Base-by-base conservation (phyloP, 1,140 invertebrate species). In the Drosophila bocki region DNA sequence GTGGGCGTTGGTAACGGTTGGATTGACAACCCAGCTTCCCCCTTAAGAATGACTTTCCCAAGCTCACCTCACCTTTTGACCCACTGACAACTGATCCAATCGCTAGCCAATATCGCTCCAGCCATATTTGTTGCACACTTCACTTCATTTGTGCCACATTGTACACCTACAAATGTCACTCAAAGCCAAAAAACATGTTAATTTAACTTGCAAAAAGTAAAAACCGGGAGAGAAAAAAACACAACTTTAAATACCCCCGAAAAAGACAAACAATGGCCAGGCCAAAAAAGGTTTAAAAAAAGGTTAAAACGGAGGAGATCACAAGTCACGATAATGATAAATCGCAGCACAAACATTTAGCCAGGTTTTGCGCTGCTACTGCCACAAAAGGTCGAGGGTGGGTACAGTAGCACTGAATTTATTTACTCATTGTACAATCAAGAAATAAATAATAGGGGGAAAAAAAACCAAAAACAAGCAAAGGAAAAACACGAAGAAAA, bases 301-400 rank as follows among this genome's bases (percentile, higher is more conserved):
- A n/a, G n/a, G n/a, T n/a, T 78, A 87, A 87, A 87, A 87, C 83
- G 70, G 88, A 91, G 88, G 88, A 91, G 88, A 91, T 91, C 88
- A 90, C 83, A 88, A 91, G 88, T 91, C 88, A 91, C 88, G 88
- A 91, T 91, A 91, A 91, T 91, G 88, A 88, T 91, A 91, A 91
- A 91, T 91, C 88, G 88, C 88, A 91, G 84, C 65, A 79, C 78
- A 76, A 90, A 91, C 86, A 87, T 91, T 91, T 91, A 88, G 80
- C 80, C 84, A 68, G 78, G 22, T 7, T 56, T 56, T 26, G 53
- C 19, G 53, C 53, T 56, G 75, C 75, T 54, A 82, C 80, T 84
- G 81, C 88, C 87, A 84, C 84, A 88, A 91, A 91, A 91, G 88
- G 88, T 91, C 88, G 88, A 91, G 88, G 88, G 88, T 91, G 88